Base-by-base conservation (phyloP, 2,888 invertebrate genomes). In the Drosophila ezoana region DNA sequence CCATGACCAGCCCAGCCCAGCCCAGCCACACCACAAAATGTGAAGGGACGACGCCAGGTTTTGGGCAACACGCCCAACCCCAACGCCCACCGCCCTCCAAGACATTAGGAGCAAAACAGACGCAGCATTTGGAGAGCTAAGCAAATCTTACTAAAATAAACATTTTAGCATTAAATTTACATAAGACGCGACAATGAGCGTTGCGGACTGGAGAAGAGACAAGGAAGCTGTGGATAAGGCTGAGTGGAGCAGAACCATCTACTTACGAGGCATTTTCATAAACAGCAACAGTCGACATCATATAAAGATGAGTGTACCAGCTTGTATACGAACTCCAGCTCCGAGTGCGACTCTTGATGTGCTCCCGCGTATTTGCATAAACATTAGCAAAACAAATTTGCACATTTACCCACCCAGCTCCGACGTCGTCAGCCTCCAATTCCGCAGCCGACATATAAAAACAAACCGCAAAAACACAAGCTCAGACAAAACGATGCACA, bases 121-220 rank as follows among this genome's bases (percentile, higher is more conserved):
- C 60, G 58, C 47, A 71, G 54, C 71, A 72, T 85, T 88, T 85
- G 79, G 67, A 89, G 90, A 87, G 84, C 78, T 83, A 77, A 89
- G 87, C 87, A 83, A 85, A 85, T 89, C 89, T 89, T 71, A 84
- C 65, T 87, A 84, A 81, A 87, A 86, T 89, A 88, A 88, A 90
- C 87, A 88, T 88, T 90, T 88, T 90, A 86, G 84, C 90, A 89
- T 89, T 87, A 86, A 90, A 88, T 88, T 88, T 88, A 90, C 88
- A 90, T 90, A 90, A 89, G 84, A 75, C 62, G 87, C 76, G 79
- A 79, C 86, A 82, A 82, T 82, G 72, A 75, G 75, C 44, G 28
- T 28, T 2, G 28, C 28, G 28, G 57, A 23, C 33, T 23, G 38
- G 54, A 4, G 28, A 3, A 49, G 66, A 35, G 38, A 18, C 20